Evolutionary conservation across 2,888 invertebrate species (phyloP), one percentile per base, ranked within the genome.

Genomic region (Noctua janthina): DNA sequence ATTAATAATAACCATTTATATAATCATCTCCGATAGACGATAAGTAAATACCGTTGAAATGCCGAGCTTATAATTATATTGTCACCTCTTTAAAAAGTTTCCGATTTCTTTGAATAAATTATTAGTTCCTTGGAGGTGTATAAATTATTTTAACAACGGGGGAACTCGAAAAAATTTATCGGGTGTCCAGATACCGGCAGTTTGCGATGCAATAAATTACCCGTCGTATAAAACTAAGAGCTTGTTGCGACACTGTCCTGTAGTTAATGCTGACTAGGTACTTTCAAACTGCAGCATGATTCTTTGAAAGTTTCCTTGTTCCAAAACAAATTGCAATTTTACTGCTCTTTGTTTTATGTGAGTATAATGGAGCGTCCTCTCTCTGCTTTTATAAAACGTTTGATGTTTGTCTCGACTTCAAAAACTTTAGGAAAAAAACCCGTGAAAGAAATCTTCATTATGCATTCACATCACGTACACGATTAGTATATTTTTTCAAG

Each of bases 201-300:
- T 89, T 89, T 83, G 74, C 79, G 79, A 87, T 83, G 85, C 81
- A 81, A 90, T 91, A 87, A 90, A 91, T 90, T 86, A 86, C 79
- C 86, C 82, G 76, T 64, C 68, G 78, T 85, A 85, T 84, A 83
- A 80, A 80, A 85, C 66, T 69, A 81, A 76, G 59, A 81, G 80
- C 75, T 85, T 81, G 76, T 84, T 84, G 84, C 79, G 79, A 79
- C 87, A 81, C 77, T 67, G 68, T 72, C 73, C 69, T 74, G 62
- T 67, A 77, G 74, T 77, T 85, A 84, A 74, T 79, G 76, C 76
- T 66, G 62, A 73, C 69, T n/a, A 35, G 66, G 5, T 72, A 15
- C 46, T 83, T 66, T 71, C 62, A 76, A 88, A 79, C 64, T 79
- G n/a, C 43, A 73, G 62, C 69, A 70, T 79, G 75, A 83, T 72